Evolutionary conservation across 2,888 invertebrate genomes (phyloP).

Genomic region (Aspidiotus destructor): DNA sequence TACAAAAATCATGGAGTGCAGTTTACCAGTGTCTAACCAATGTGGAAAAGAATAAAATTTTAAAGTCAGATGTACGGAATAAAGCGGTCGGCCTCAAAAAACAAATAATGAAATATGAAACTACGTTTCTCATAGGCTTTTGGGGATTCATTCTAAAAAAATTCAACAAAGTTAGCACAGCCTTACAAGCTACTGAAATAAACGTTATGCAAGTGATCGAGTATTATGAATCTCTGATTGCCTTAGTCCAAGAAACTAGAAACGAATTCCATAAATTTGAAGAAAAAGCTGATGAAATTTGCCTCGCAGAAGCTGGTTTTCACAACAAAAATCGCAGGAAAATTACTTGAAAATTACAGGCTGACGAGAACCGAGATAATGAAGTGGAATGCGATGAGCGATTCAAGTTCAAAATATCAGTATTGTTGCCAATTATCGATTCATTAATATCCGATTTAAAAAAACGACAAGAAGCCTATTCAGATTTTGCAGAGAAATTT

Average conservation of each 20-base stretch:
- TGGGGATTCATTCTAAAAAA: conserved; percentile 28
- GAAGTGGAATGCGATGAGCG: background rate
- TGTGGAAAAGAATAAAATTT: conserved; percentile 14
- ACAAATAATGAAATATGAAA: conserved; percentile 20
- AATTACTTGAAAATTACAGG: background rate
- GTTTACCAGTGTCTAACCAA: conserved; percentile 8
- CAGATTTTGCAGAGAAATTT: conserved; percentile 16
- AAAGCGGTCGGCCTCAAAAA: conserved; percentile 13
- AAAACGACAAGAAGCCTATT: conserved; percentile 5
- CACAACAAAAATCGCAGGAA: background rate
- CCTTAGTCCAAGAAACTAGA: background rate
- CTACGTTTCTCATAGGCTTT: conserved; percentile 15
- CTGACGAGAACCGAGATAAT: background rate
- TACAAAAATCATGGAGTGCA: conserved; percentile 12
- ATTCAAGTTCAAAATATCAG: conserved; percentile 9
- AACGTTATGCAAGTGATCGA: conserved; percentile 7
- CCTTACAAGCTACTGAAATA: conserved; percentile 15
- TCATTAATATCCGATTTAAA: conserved; percentile 11
- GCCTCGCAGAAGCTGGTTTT: background rate
- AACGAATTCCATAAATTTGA: conserved; percentile 1
- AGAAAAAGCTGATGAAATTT: conserved; percentile 1
- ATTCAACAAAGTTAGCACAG: conserved; percentile 15
- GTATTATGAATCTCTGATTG: conserved; percentile 1
- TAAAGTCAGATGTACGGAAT: conserved; percentile 13
- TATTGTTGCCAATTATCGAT: conserved; percentile 22